Percentiles rank a stretch among this genome's conserved stretches.
These are phyloP conservation scores for Paramormyrops hopkinsi DNA, from an alignment of 2,797 vertebrate genomes.

Conservation along the genomic window DNA sequence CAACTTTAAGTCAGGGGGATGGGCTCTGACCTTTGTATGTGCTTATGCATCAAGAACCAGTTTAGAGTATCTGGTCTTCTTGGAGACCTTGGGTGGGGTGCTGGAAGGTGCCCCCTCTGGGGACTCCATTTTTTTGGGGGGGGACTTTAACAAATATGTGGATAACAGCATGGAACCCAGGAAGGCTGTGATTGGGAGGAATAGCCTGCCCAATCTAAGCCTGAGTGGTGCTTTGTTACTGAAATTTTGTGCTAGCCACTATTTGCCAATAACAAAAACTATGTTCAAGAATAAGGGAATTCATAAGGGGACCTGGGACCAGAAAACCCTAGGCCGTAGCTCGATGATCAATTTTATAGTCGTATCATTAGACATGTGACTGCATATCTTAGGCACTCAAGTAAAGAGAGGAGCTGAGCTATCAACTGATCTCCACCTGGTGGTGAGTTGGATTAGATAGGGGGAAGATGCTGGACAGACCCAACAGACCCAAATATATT, in stretches of 20 bases:
- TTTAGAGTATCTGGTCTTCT: no score
- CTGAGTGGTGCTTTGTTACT: not conserved
- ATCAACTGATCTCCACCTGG: not conserved
- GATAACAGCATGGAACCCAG: not conserved
- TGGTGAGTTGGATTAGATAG: not conserved
- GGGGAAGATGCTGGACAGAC: not conserved
- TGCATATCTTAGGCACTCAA: not conserved
- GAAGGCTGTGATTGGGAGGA: not conserved
- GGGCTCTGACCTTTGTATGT: no score
- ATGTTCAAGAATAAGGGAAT: not conserved
- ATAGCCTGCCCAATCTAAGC: conserved; percentile 51
- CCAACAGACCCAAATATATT: not conserved
- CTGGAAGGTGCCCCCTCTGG: no score
- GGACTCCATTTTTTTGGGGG: no score
- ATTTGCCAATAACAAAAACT: not conserved
- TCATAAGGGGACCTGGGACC: not conserved
- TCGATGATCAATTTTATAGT: not conserved
- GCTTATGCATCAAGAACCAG: no score
- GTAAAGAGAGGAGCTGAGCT: not conserved
- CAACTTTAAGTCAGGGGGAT: no score
- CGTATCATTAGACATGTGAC: not conserved
- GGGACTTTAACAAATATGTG: not conserved
- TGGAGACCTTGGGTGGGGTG: no score
- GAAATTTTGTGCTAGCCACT: not conserved
- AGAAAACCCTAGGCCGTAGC: not conserved